Conservation (phyloP, 2,113 vertebrate species). For the Myotis yumanensis region DNA sequence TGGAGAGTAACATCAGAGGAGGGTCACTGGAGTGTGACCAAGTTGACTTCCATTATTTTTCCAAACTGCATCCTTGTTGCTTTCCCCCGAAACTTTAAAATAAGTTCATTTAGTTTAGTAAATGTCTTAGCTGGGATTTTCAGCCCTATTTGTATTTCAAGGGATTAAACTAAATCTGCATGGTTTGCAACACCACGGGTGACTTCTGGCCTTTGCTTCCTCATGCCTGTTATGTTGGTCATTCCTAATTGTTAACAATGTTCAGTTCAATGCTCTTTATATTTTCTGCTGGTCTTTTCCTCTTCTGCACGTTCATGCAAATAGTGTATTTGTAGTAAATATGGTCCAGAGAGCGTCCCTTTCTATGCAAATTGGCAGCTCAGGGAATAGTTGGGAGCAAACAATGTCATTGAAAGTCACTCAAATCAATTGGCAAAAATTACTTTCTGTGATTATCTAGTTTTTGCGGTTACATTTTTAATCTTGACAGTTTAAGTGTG, state of each 20-base stretch:
- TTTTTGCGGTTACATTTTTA: slow-evolving; percentile 73
- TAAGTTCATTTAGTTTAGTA: slow-evolving; percentile 41
- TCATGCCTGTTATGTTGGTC: neutral
- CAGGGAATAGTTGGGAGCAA: slow-evolving; percentile 42
- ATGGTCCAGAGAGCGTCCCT: neutral
- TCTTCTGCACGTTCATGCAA: neutral
- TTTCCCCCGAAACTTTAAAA: slow-evolving; percentile 23
- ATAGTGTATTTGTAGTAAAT: neutral
- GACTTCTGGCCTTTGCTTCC: neutral
- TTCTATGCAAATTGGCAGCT: slow-evolving; percentile 55
- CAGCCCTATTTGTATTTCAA: slow-evolving; percentile 50
- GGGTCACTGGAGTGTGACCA: neutral
- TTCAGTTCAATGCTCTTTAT: neutral
- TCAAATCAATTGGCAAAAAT: slow-evolving; percentile 74
- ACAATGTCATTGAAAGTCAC: slow-evolving; percentile 78
- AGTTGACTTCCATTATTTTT: slow-evolving; percentile 53
- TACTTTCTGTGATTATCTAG: slow-evolving; percentile 76
- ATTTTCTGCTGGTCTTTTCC: neutral
- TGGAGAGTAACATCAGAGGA: neutral
- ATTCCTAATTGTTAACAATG: slow-evolving; percentile 28
- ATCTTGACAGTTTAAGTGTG: slow-evolving; percentile 82
- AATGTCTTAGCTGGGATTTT: slow-evolving; percentile 49
- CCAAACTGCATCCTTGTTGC: slow-evolving; percentile 51
- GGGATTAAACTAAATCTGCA: slow-evolving; percentile 44
- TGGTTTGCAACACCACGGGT: neutral